phyloP scores from a whole-genome alignment of 92 coral and sea anemone genomes.

The Parazoanthus darwini region DNA sequence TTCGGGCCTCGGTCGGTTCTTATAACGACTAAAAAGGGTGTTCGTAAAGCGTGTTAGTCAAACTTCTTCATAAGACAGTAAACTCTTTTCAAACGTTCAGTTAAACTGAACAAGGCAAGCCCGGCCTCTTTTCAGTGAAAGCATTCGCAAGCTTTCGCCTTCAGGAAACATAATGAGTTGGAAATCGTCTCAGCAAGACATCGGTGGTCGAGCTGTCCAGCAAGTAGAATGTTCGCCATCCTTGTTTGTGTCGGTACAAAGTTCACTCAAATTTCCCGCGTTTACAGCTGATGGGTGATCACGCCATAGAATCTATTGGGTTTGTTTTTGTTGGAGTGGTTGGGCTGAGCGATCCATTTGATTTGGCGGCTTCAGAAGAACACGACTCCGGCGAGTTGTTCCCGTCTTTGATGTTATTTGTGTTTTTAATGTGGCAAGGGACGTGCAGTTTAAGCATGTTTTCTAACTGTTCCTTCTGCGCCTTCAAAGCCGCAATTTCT shows the following conservation, averaged over 20 bases:
- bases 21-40: no score
- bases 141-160: background rate
- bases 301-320: conserved; percentile 34
- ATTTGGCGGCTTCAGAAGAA: conserved; percentile 37
- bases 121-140: background rate
- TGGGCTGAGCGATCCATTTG: conserved; percentile 14
- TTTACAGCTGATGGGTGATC: background rate
- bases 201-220: background rate
- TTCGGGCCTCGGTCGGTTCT: background rate
- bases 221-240: background rate
- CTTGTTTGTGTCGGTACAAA: background rate
- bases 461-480: conserved; percentile 39
- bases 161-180: background rate
- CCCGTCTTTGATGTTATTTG: background rate
- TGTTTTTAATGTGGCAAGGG: conserved; percentile 22
- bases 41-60: background rate
- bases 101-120: background rate
- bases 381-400: conserved; percentile 31
- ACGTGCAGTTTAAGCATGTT: conserved; percentile 23
- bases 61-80: background rate
- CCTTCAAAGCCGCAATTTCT: conserved; percentile 20
- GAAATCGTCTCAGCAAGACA: no score
- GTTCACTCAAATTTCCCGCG: background rate
- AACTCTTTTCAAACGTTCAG: no score
- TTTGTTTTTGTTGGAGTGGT: conserved; percentile 36